Base-by-base conservation (phyloP, 2,797 vertebrate species). In the Hyperoplus lanceolatus region DNA sequence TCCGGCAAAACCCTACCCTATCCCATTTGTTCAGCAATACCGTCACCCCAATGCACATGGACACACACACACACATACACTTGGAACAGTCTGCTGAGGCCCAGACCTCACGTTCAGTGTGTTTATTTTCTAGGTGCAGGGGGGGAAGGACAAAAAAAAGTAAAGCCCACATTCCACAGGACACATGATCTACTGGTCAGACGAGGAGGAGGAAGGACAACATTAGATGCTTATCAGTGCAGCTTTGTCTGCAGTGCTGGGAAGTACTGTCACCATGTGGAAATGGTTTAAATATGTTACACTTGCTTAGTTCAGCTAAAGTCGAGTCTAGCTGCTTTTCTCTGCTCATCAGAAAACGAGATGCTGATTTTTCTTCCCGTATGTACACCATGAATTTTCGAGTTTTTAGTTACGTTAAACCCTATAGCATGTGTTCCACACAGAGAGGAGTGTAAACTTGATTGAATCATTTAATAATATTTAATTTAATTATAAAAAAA, bases 61-160 rank as follows among this genome's bases (percentile, higher is more conserved):
- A 56, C 16, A 73, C 64, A 42, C 53, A 66, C 46, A 70, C 51
- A 53, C 48, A 54, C 51, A 59, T n/a, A 59, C 39, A 50, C 50
- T 41, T 70, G 67, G 55, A 75, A 71, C 41, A 57, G 62, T 65
- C 46, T 80, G 63, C 51, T 49, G 56, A 71, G 69, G 51, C 42
- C 55, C 48, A 70, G 79, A 84, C 69, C 71, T 90, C 84, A 87
- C 50, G 21, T 88, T 84, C 84, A 82, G 73, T 72, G 46, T 85
- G 78, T 90, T 92, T 90, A 89, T 88, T 89, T 88, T 88, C 58
- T 83, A 41, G 46, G 50, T 72, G 41, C 45, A 70, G 42, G 21
- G 54, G 73, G 59, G 9, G 11, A 10, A 57, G 39, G 15, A 7
- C 18, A 11, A 15, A 45, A 68, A 69, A 48, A 68, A 65, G 36